These are phyloP conservation scores for Xestia c-nigrum DNA, from an alignment of 2,888 invertebrate genomes.

Conservation along the genomic window DNA sequence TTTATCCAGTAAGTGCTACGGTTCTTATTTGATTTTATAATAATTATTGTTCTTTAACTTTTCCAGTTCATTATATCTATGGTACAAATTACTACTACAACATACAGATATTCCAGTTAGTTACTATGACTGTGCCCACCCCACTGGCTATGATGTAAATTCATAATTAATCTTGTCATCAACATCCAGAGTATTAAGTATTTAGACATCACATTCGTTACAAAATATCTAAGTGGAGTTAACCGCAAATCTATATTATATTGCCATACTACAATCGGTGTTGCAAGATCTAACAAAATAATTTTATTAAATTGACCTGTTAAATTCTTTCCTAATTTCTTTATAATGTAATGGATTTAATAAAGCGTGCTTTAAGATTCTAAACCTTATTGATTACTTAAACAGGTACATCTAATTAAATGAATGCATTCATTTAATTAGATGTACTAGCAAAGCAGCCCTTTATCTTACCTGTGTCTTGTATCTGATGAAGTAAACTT, in stretches of 20 bases:
- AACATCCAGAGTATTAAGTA: background rate
- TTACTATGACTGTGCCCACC: background rate
- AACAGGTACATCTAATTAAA: background rate
- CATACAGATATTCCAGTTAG: background rate
- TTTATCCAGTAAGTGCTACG: too few relatives aligned
- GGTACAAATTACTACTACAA: background rate
- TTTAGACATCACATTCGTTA: background rate
- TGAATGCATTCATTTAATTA: too few relatives aligned
- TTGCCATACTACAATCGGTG: background rate
- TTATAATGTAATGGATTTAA: background rate
- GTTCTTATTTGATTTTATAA: background rate
- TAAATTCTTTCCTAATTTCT: background rate
- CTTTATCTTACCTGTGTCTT: conserved; percentile 93
- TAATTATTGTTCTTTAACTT: background rate
- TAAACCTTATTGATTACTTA: background rate
- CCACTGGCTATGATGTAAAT: background rate
- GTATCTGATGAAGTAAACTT: conserved; percentile 97
- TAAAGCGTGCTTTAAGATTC: background rate
- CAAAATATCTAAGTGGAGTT: background rate
- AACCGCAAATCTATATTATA: conserved; percentile 7
- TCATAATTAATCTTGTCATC: background rate
- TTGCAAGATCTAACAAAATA: background rate
- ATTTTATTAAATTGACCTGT: background rate
- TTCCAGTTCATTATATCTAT: background rate
- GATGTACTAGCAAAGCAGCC: background rate